Conservation (phyloP, 2,113 vertebrate species). For the Clinocottus analis region DNA sequence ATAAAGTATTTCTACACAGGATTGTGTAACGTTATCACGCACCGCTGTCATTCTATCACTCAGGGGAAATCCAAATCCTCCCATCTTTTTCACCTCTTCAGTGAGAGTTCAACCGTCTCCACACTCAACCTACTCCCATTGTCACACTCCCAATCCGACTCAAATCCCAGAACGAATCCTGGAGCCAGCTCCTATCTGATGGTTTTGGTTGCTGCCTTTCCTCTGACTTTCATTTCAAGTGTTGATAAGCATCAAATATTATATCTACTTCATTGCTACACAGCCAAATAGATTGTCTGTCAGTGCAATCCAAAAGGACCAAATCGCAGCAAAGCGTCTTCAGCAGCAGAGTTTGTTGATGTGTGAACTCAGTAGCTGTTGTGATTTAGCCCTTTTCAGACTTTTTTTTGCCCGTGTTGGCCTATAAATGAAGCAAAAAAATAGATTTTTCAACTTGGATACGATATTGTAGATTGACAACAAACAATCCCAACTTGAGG, state of each 20-base stretch:
- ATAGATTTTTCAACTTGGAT: not conserved
- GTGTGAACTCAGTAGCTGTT: not conserved
- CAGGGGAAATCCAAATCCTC: constrained; percentile 15
- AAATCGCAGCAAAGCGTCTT: constrained; percentile 5
- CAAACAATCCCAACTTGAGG: not conserved
- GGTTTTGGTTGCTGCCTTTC: constrained; percentile 13
- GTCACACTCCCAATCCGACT: constrained; percentile 21
- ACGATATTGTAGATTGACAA: not conserved
- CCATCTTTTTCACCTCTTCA: constrained; percentile 13
- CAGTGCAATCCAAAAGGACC: not conserved
- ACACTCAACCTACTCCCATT: constrained; percentile 20
- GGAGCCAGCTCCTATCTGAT: constrained; percentile 42
- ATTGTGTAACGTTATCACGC: constrained; percentile 5
- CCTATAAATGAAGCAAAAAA: not conserved
- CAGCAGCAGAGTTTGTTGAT: not conserved
- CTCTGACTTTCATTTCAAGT: constrained; percentile 18
- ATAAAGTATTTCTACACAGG: not conserved
- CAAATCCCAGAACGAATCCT: constrained; percentile 33
- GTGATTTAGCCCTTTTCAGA: not conserved
- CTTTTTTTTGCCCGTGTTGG: not conserved
- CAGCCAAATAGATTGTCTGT: not conserved
- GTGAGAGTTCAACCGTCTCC: constrained; percentile 23
- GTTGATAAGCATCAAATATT: constrained; percentile 39
- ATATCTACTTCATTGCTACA: constrained; percentile 8
- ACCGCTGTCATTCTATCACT: constrained; percentile 38